Evolutionary conservation across 23 tunicate species (phyloP), one percentile per base, ranked within the genome.

Genomic region (Ciona savignyi): DNA sequence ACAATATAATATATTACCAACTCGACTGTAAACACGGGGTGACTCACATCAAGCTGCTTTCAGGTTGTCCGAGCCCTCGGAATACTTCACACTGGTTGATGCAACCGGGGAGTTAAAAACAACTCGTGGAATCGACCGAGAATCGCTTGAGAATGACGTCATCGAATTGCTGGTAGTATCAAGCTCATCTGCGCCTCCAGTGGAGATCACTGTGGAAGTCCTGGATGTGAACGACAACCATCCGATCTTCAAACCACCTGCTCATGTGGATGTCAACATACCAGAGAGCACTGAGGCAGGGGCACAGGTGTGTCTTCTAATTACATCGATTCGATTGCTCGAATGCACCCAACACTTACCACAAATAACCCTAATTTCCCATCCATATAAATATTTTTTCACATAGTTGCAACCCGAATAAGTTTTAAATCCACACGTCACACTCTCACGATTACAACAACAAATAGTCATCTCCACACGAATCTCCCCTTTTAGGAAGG

Each of bases 161-260:
- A 87, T 87, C 35, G 65, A 71, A 27, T 74, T 87, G 4, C 25
- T 78, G 24, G 95, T 79, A 0, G 82, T 81, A 0, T 30, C 86
- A 19, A 42, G 24, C 15, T 32, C 75, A 25, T 68, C 72, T 2
- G 71, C 77, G 29, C 30, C 67, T 15, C 85, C 85, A 1, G 68
- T 87, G 3, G 95, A 87, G 34, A 80, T 87, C 22, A 35, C 66
- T 25, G 80, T 87, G 24, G 65, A 71, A 0, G 68, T 87, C 20
- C 34, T 65, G 27, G 95, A 87, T 63, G 56, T 87, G 30, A 87
- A 87, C 78, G 95, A 87, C 56, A 81, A 87, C 79, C 74, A 81
- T 31, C 95, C 95, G 1, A 28, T 29, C 19, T 87, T 87, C 49
- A 70, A 83, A 28, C 20, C n/a, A 9, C 61, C 79, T 11, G 70